A percentile compares a stretch with the other conserved stretches of the same genome.
phyloP scores from a whole-genome alignment of 2,888 invertebrate genomes.

The Clanis bilineata region DNA sequence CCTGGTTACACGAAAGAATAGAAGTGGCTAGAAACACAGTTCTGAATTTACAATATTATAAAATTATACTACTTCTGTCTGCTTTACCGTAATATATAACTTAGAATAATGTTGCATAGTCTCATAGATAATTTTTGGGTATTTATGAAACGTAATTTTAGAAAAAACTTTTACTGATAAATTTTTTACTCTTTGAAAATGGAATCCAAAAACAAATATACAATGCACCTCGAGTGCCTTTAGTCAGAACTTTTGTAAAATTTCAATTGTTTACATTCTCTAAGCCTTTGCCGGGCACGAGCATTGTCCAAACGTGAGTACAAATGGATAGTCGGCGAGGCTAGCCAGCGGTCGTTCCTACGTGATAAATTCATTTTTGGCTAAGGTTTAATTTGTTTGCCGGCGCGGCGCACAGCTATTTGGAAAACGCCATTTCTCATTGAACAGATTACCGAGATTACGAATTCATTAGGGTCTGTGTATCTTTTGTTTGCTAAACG shows the following conservation, averaged over 20 bases:
- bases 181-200: too few relatives aligned
- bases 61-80: too few relatives aligned
- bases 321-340: conserved; percentile 59
- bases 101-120: too few relatives aligned
- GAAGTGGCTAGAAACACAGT: too few relatives aligned
- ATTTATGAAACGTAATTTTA: too few relatives aligned
- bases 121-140: too few relatives aligned
- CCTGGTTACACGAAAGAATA: too few relatives aligned
- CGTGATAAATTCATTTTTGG: conserved; percentile 82
- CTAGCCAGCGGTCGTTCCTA: conserved; percentile 38
- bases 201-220: background rate
- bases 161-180: too few relatives aligned
- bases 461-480: conserved; percentile 77
- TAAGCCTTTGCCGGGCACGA: conserved; percentile 2
- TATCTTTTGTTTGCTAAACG: conserved; percentile 64
- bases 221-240: too few relatives aligned
- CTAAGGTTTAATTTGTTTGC: conserved; percentile 78
- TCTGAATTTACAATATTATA: too few relatives aligned
- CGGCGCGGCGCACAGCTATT: conserved; percentile 57
- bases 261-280: conserved; percentile 7
- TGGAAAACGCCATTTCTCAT: conserved; percentile 78
- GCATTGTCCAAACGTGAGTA: conserved; percentile 36
- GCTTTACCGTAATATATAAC: too few relatives aligned
- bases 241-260: conserved; percentile 2
- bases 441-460: conserved; percentile 81